Evolutionary conservation across 2,797 vertebrate species (phyloP).

Genomic region (Muraenolepis orangiensis): DNA sequence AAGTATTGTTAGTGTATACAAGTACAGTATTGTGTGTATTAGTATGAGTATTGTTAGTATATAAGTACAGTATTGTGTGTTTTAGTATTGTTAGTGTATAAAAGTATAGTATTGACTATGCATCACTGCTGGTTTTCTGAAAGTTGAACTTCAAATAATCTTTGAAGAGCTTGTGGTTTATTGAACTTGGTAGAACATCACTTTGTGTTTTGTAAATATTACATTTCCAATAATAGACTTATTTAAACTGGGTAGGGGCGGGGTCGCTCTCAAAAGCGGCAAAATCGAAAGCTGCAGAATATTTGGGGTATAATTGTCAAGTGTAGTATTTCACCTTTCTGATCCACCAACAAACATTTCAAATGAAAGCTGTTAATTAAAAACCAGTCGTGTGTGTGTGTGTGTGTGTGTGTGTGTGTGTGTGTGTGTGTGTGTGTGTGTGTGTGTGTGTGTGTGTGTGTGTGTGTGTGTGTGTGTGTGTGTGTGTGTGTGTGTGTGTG

Average conservation of each 20-base stretch:
- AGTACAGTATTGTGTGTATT: background rate
- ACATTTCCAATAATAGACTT: constrained; percentile 46
- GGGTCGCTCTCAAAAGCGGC: background rate
- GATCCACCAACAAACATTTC: constrained; percentile 60
- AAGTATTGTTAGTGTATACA: no score
- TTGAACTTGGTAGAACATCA: constrained; percentile 44
- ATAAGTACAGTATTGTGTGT: no score
- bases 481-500: no score
- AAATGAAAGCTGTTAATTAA: constrained; percentile 59
- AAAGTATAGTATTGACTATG: background rate
- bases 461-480: constrained; percentile 10
- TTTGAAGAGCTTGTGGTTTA: constrained; percentile 34
- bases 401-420: background rate
- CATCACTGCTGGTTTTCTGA: background rate
- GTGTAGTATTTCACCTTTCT: constrained; percentile 45
- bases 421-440: background rate
- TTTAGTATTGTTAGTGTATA: no score
- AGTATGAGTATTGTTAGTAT: background rate
- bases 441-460: background rate
- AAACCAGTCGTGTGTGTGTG: constrained; percentile 9
- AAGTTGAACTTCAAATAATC: constrained; percentile 19
- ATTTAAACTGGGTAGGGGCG: background rate
- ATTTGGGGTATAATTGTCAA: constrained; percentile 11
- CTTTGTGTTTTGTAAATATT: constrained; percentile 58
- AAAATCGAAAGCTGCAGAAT: background rate